Evolutionary conservation across 2,888 invertebrate genomes (phyloP), one percentile per base, ranked within the genome.

Genomic region (Metacarcinus magister): DNA sequence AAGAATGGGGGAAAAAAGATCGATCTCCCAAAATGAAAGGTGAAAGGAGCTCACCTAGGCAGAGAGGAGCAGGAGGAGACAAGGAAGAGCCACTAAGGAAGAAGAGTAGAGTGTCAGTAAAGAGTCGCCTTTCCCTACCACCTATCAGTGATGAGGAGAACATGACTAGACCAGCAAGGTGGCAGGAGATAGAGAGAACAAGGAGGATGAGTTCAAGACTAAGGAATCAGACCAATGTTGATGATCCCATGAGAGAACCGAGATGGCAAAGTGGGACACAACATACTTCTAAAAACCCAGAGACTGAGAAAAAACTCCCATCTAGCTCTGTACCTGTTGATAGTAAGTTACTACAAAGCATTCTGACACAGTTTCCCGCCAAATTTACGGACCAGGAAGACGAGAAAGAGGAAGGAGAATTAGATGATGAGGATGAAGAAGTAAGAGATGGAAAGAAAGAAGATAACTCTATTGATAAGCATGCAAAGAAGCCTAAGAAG

Each of bases 371-470:
- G 92, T 94, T 94, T 46, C 94, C 96, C 43, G 48, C 92, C 28
- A 94, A 96, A 82, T 82, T 4, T 19, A 43, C 48, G 44, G 48
- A 19, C 23, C 91, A 89, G 28, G 96, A 67, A 2, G 44, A 67
- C 93, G 96, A 95, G 67, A 93, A 94, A 46, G 96, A 96, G 54
- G 96, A 96, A 95, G 96, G 96, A n/a, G 96, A 96, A 75, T 28
- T 96, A 19, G 96, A 96, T 93, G 96, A 96, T 48, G 96, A 96
- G 19, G 96, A 96, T 32, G 94, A 92, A n/a, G 93, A 94, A 43
- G 93, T 32, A 48, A 39, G 87, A n/a, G 93, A 94, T 43, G 93
- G 48, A 48, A 39, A 32, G n/a, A 32, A 46, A 92, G 28, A 87
- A 82, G 54, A 87, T 54, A 10, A 19, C n/a, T 48, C 3, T 48